Evolutionary conservation across 2,888 invertebrate genomes (phyloP).

Genomic region (Agrochola litura): DNA sequence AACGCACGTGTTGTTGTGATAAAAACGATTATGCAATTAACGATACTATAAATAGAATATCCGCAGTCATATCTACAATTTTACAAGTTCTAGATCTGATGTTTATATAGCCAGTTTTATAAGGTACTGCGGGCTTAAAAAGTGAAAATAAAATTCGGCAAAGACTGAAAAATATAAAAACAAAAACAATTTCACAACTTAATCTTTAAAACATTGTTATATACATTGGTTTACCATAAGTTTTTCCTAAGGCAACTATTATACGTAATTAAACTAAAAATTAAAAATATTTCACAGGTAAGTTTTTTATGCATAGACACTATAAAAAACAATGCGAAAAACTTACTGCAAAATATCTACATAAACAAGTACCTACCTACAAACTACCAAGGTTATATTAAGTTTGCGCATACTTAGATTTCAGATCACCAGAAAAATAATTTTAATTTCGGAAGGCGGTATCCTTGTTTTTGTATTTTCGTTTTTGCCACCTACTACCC

Average conservation of each 20-base stretch:
- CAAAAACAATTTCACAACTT: not conserved
- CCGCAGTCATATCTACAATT: conserved; percentile 44
- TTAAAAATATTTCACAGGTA: not conserved
- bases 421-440: not conserved
- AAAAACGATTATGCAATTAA: conserved; percentile 20
- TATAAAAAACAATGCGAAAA: conserved; percentile 7
- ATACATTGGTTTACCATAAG: not conserved
- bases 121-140: conserved; percentile 5
- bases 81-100: conserved; percentile 27
- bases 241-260: not conserved
- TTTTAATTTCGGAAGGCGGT: not conserved
- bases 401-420: not conserved
- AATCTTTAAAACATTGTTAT: not conserved
- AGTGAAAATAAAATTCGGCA: no score
- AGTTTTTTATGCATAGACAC: not conserved
- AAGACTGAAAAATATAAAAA: not conserved
- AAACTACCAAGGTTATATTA: not conserved
- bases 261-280: not conserved
- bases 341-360: not conserved
- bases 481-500: not conserved
- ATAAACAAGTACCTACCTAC: not conserved
- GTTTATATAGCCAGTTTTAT: conserved; percentile 8
- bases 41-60: conserved; percentile 27
- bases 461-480: not conserved
- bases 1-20: conserved; percentile 1